phyloP scores from a whole-genome alignment of 2,888 invertebrate genomes.

The Melanargia galathea region DNA sequence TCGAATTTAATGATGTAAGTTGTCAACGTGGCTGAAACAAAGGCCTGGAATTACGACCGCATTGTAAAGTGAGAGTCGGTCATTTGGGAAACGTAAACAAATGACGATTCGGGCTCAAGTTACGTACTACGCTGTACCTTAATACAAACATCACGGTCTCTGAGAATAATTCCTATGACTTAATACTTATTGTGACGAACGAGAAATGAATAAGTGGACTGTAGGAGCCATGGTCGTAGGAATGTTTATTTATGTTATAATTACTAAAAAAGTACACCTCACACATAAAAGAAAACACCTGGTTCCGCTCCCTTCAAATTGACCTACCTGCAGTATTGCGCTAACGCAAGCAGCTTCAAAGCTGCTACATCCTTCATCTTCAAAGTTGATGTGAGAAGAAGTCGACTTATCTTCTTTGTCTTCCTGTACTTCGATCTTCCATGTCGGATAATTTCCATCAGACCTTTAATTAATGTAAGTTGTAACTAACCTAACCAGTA shows the following conservation, averaged over 20 bases:
- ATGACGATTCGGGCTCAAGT: slow-evolving; percentile 29
- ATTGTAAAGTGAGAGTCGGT: slow-evolving; percentile 31
- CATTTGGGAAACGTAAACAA: slow-evolving; percentile 34
- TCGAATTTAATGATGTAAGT: slow-evolving; percentile 14
- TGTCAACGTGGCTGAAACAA: slow-evolving; percentile 25
- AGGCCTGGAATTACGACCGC: slow-evolving; percentile 21
- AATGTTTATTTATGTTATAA: background rate
- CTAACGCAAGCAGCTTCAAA: background rate
- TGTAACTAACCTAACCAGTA: too few relatives aligned
- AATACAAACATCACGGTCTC: slow-evolving; percentile 20
- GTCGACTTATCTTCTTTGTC: too few relatives aligned
- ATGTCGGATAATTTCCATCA: too few relatives aligned
- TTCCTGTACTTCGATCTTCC: too few relatives aligned
- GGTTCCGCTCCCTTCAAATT: background rate
- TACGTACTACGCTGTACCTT: slow-evolving; percentile 9
- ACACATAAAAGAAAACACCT: too few relatives aligned
- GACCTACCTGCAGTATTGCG: background rate
- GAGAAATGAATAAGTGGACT: slow-evolving; percentile 14
- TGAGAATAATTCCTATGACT: slow-evolving; percentile 19
- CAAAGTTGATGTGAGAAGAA: too few relatives aligned
- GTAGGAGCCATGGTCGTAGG: background rate
- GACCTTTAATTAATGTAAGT: too few relatives aligned
- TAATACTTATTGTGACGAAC: slow-evolving; percentile 32
- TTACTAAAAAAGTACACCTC: too few relatives aligned
- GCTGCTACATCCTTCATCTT: background rate